Percentiles rank a stretch among this genome's conserved stretches.
Evolutionary conservation across 2,797 vertebrate genomes (phyloP).

Genomic region (Phoebastria nigripes): DNA sequence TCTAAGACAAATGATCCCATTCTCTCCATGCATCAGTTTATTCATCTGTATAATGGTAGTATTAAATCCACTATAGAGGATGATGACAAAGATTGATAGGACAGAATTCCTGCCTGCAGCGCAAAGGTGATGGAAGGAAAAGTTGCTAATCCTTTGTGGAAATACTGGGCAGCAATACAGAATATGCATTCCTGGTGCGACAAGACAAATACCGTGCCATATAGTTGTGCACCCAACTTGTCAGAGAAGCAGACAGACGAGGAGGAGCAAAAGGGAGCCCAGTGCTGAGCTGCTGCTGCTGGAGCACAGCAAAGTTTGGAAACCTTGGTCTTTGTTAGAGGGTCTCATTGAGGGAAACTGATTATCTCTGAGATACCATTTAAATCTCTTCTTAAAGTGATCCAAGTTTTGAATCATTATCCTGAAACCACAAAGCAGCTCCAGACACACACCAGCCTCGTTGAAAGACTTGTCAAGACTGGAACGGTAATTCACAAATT

Average conservation of each 20-base stretch:
- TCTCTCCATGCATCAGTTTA: not conserved
- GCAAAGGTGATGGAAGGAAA: not conserved
- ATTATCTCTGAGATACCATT: slow-evolving; percentile 21
- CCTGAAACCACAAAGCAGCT: slow-evolving; percentile 61
- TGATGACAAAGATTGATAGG: not conserved
- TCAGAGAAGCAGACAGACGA: rapidly evolving
- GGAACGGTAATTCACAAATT: slow-evolving; percentile 78
- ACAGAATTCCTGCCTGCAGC: not conserved
- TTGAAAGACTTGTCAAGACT: slow-evolving; percentile 77
- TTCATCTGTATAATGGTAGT: not conserved
- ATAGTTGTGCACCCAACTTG: not conserved
- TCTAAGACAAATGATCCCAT: not conserved
- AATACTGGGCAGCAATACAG: rapidly evolving
- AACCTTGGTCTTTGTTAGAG: not conserved
- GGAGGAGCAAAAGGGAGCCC: not conserved
- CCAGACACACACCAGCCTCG: slow-evolving; percentile 61
- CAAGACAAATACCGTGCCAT: rapidly evolving
- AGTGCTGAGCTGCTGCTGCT: not conserved
- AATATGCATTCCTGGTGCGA: rapidly evolving
- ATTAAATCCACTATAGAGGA: not conserved
- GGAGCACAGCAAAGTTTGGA: not conserved
- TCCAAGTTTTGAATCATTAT: slow-evolving; percentile 67
- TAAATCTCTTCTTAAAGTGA: slow-evolving; percentile 53
- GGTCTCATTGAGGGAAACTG: not conserved
- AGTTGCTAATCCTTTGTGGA: not conserved